Evolutionary conservation across 2,888 invertebrate species (phyloP).

Genomic region (Nymphalis urticae): DNA sequence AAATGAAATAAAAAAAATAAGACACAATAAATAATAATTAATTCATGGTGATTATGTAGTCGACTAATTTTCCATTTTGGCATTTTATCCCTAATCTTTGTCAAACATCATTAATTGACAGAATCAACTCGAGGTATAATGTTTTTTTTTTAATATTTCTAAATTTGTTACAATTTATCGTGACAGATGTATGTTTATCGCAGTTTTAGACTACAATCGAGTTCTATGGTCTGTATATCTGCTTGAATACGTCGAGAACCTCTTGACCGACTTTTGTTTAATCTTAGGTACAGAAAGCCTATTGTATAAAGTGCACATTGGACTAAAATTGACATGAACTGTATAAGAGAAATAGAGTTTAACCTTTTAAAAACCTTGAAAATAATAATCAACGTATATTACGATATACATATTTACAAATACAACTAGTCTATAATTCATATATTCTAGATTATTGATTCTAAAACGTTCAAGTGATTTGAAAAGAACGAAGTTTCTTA

Average conservation of each 20-base stretch:
- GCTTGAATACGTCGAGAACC: constrained; percentile 15
- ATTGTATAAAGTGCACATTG: constrained; percentile 6
- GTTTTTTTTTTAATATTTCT: too few species aligned
- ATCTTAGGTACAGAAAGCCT: constrained; percentile 12
- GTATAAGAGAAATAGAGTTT: background rate
- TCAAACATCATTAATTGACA: too few species aligned
- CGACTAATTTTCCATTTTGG: too few species aligned
- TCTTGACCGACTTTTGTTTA: constrained; percentile 31
- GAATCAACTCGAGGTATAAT: too few species aligned
- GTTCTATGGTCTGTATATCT: background rate
- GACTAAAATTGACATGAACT: background rate
- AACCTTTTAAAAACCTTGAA: background rate
- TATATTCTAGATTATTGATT: background rate
- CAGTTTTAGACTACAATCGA: too few species aligned
- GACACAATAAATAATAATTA: too few species aligned
- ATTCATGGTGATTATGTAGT: too few species aligned
- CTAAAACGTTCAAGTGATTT: background rate
- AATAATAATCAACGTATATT: background rate
- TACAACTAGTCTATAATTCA: background rate
- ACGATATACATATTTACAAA: too few species aligned
- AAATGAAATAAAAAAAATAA: too few species aligned
- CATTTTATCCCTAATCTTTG: too few species aligned
- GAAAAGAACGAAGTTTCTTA: background rate
- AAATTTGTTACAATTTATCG: too few species aligned
- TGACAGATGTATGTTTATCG: too few species aligned